A percentile compares a stretch with the other conserved stretches of the same genome.
Evolutionary conservation across 2,888 invertebrate genomes (phyloP).

Genomic region (Oeneis ivallda): DNA sequence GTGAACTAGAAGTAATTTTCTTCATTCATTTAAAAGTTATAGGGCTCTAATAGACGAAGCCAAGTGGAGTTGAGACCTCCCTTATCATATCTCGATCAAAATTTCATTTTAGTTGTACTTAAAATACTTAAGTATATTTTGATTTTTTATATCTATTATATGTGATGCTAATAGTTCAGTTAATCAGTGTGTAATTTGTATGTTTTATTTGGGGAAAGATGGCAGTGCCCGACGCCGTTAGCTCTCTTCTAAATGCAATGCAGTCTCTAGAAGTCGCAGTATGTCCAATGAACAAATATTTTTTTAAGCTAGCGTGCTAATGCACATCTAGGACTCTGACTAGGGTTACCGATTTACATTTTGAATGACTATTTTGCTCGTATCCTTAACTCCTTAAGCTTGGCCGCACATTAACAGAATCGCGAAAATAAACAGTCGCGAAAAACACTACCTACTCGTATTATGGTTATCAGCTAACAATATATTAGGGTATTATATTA

Average conservation of each 20-base stretch:
- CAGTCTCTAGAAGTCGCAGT: conserved; percentile 82
- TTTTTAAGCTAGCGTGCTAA: conserved; percentile 79
- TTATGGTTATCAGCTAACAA: neutral
- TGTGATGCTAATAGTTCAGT: conserved; percentile 36
- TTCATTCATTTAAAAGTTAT: too few species aligned
- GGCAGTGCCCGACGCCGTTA: conserved; percentile 88
- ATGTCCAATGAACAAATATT: conserved; percentile 74
- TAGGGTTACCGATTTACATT: conserved; percentile 69
- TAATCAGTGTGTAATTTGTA: conserved; percentile 42
- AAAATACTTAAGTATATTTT: conserved; percentile 24
- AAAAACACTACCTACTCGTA: neutral
- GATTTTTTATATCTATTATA: conserved; percentile 28
- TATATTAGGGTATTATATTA: neutral
- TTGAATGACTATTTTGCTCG: conserved; percentile 40
- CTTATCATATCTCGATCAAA: too few species aligned
- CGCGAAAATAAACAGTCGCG: neutral
- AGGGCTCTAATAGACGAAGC: too few species aligned
- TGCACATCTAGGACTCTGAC: conserved; percentile 71
- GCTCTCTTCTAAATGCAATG: conserved; percentile 88
- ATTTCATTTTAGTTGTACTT: too few species aligned
- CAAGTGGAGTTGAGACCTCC: too few species aligned
- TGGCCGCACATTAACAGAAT: conserved; percentile 24
- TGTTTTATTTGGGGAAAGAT: conserved; percentile 83
- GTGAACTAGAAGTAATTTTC: too few species aligned
- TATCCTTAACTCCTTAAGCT: conserved; percentile 26